phyloP scores from a whole-genome alignment of 2,797 vertebrate genomes.

The Sebastes nivosus region DNA sequence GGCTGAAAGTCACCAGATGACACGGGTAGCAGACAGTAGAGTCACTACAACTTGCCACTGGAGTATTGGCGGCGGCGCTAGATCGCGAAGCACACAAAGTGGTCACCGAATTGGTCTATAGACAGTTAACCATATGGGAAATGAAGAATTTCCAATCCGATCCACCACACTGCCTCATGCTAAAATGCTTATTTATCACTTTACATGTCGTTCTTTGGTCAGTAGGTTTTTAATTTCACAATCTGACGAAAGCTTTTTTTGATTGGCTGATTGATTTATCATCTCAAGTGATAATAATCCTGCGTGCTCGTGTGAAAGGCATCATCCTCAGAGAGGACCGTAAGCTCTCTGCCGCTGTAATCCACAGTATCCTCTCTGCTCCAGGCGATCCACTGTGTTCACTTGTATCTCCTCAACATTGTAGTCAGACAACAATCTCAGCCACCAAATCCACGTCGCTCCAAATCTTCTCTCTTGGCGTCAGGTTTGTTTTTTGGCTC shows the following conservation, averaged over 20 bases:
- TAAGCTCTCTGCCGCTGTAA: constrained; percentile 36
- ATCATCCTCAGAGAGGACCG: background rate
- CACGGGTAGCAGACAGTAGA: too few species aligned
- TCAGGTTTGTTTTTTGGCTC: constrained; percentile 38
- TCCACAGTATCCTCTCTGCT: constrained; percentile 45
- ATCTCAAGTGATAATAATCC: background rate
- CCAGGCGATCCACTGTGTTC: constrained; percentile 27
- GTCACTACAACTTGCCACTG: too few species aligned
- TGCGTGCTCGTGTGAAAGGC: background rate
- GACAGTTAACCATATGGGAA: background rate
- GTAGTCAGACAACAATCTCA: constrained; percentile 55
- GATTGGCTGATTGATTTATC: background rate
- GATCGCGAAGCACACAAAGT: rapidly evolving
- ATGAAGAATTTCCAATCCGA: background rate
- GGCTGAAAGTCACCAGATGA: too few species aligned
- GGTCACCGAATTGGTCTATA: rapidly evolving
- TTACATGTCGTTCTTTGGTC: background rate
- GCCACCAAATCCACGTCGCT: constrained; percentile 47
- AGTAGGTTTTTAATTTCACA: background rate
- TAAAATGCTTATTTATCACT: background rate
- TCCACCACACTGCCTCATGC: background rate
- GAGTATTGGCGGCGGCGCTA: rapidly evolving
- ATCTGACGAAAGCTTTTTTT: background rate
- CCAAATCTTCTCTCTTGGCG: constrained; percentile 47
- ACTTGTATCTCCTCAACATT: constrained; percentile 45